Conservation (phyloP, 2,113 vertebrate species). For the Rhinoderma darwinii region DNA sequence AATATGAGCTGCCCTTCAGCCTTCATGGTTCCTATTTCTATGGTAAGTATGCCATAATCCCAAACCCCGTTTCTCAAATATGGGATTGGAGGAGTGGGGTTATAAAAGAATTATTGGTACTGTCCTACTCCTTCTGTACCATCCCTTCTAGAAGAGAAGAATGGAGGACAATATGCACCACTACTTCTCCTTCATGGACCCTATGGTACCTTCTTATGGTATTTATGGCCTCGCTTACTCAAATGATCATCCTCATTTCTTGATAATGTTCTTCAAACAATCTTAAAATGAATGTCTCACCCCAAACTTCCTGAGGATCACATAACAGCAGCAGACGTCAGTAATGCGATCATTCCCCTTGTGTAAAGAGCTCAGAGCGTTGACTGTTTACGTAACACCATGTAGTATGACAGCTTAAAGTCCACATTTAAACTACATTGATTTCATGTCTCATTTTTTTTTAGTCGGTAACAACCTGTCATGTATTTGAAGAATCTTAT, state of each 20-base stretch:
- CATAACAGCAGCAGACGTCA: not conserved
- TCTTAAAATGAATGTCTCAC: not conserved
- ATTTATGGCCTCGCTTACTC: not conserved
- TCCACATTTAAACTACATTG: constrained; percentile 27
- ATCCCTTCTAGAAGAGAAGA: not conserved
- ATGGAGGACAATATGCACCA: not conserved
- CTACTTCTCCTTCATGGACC: not conserved
- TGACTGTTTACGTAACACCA: not conserved
- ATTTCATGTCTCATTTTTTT: constrained; percentile 41
- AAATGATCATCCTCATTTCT: not conserved
- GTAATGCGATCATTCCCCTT: not conserved
- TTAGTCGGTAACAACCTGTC: not conserved
- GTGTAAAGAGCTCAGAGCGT: not conserved
- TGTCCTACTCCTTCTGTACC: no score
- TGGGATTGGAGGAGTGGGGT: no score
- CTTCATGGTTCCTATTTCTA: no score
- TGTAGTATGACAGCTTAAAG: constrained; percentile 23
- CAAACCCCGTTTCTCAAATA: no score
- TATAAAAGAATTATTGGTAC: no score
- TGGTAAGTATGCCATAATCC: no score
- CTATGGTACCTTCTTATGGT: not conserved
- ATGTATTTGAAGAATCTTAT: constrained; percentile 41
- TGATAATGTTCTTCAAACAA: not conserved
- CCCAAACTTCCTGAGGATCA: not conserved
- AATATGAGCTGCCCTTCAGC: no score